These are phyloP conservation scores for Hyla sarda DNA, from an alignment of 2,113 vertebrate species.

Conservation along the genomic window DNA sequence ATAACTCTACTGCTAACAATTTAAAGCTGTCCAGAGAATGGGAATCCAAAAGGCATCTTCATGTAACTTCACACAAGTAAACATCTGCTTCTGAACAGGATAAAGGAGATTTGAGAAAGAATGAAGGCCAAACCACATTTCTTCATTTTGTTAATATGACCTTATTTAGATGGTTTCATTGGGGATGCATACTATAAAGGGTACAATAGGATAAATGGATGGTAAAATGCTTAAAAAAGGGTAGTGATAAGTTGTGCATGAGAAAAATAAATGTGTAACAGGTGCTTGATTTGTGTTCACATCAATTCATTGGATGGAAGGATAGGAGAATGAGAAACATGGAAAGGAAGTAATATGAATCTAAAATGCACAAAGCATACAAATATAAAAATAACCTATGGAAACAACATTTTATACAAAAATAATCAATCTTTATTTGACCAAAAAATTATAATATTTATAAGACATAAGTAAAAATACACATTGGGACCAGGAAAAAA, in stretches of 20 bases:
- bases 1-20: slow-evolving; percentile 17
- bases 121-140: slow-evolving; percentile 36
- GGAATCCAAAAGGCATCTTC: slow-evolving; percentile 47
- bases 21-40: slow-evolving; percentile 35
- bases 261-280: background rate
- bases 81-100: slow-evolving; percentile 54
- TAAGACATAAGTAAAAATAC: too few species aligned
- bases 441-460: too few species aligned
- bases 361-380: too few species aligned
- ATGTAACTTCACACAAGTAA: slow-evolving; percentile 48
- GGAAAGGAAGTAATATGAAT: too few species aligned
- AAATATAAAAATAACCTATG: too few species aligned
- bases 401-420: too few species aligned
- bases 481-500: too few species aligned
- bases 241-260: background rate
- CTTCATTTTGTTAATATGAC: slow-evolving; percentile 20
- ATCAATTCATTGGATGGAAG: background rate
- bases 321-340: background rate
- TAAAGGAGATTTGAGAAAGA: slow-evolving; percentile 32
- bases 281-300: background rate
- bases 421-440: too few species aligned
- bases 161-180: background rate
- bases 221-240: background rate
- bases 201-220: background rate
- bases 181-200: background rate